Evolutionary conservation across 2,888 invertebrate genomes (phyloP).

Genomic region (Dascillus cervinus): DNA sequence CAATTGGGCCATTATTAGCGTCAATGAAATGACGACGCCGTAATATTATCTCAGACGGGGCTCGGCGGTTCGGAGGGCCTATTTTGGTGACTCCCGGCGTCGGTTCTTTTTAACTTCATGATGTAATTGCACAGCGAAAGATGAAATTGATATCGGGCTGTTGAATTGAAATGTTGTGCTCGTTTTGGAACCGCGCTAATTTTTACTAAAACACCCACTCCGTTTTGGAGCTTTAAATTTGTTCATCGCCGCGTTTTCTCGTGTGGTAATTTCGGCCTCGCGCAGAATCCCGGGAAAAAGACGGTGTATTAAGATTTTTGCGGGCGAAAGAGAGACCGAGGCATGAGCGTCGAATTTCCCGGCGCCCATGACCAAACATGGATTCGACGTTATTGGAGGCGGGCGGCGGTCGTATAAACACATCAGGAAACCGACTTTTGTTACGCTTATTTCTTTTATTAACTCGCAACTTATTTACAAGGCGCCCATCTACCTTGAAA

Average conservation of each 20-base stretch:
- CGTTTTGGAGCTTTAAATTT: no score
- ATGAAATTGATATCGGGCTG: no score
- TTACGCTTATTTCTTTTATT: slow-evolving; percentile 3
- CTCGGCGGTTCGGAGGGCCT: slow-evolving; percentile 23
- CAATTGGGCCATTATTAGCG: slow-evolving; percentile 4
- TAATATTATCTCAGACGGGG: slow-evolving; percentile 34
- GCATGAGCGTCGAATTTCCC: slow-evolving; percentile 53
- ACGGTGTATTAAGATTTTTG: slow-evolving; percentile 23
- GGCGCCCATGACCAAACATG: slow-evolving; percentile 66
- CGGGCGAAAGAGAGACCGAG: slow-evolving; percentile 31
- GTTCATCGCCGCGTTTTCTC: no score
- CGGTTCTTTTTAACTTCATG: no score
- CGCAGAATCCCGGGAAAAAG: slow-evolving; percentile 18
- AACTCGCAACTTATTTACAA: no score
- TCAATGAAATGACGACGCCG: slow-evolving; percentile 5
- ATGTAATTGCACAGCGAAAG: no score
- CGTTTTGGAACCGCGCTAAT: no score
- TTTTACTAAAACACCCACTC: no score
- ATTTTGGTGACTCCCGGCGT: slow-evolving; percentile 34
- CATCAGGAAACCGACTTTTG: slow-evolving; percentile 8
- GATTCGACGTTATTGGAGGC: slow-evolving; percentile 54
- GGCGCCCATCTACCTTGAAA: no score
- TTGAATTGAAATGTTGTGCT: no score
- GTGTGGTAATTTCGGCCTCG: no score
- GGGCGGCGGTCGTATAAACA: slow-evolving; percentile 11